Conservation (phyloP, 2,113 vertebrate species). For the Riparia riparia region DNA sequence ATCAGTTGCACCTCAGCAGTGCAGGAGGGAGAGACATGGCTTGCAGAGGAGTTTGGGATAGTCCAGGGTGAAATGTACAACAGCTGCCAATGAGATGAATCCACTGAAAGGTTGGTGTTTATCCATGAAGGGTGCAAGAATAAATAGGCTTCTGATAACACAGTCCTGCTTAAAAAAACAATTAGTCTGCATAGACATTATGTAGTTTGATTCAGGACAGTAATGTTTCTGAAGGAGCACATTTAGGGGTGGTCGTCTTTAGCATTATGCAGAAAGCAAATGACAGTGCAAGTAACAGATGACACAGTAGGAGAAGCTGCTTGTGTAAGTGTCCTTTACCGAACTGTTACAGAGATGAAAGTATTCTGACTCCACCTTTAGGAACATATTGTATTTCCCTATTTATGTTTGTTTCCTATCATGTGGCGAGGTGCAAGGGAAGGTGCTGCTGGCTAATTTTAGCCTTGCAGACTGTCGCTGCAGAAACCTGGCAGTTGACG, state of each 20-base stretch:
- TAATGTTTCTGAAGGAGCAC: not conserved
- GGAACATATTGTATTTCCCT: slow-evolving; percentile 58
- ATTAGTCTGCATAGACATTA: not conserved
- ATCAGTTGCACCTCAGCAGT: not conserved
- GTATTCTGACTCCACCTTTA: slow-evolving; percentile 18
- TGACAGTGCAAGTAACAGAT: not conserved
- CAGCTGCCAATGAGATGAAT: not conserved
- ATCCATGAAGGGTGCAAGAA: not conserved
- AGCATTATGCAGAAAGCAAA: not conserved
- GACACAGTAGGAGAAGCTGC: not conserved
- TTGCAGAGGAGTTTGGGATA: not conserved
- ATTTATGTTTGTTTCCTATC: slow-evolving; percentile 61
- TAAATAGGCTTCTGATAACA: not conserved
- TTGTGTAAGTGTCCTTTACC: slow-evolving; percentile 9
- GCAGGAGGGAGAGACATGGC: not conserved
- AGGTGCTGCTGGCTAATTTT: slow-evolving; percentile 62
- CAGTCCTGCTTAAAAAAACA: not conserved
- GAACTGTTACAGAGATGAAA: not conserved
- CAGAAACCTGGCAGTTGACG: not conserved
- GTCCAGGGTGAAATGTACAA: not conserved
- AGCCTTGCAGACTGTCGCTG: slow-evolving; percentile 7
- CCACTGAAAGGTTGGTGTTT: not conserved
- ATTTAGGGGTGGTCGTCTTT: not conserved
- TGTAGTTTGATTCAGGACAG: not conserved
- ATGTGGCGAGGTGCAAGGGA: slow-evolving; percentile 40